Base-by-base conservation (phyloP, 1,140 invertebrate species). In the Diprion similis region DNA sequence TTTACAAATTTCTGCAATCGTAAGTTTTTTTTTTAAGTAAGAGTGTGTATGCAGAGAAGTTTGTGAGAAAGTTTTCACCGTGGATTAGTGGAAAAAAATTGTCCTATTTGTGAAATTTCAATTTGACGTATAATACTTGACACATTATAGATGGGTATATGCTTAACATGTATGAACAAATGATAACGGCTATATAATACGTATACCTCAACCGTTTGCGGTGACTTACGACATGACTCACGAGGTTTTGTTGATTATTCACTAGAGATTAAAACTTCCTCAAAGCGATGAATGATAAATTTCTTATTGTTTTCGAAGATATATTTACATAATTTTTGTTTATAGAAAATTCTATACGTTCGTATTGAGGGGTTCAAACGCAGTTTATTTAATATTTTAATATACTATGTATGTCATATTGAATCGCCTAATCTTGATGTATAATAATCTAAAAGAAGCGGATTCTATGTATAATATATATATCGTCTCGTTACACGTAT, bases 361-460 rank as follows among this genome's bases (percentile, higher is more conserved):
- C 24, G 24, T 37, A 37, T 37, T 37, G 24, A 0, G 24, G 24
- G 24, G 24, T 0, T 37, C 24, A 37, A 37, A 37, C 24, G 24
- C 24, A 37, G 24, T 37, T 37, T 37, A 37, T 37, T 37, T 37
- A 37, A 37, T 13, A 59, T 59, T 59, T 59, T 10, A 59, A 17
- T 59, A 59, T 59, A 59, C 11, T 59, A 59, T 59, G 24, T 37
- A 37, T 37, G 24, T 37, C 24, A 37, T 59, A 59, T 59, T 17
- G 51, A 59, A 59, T 59, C n/a, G 51, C 51, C 24, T 37, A 59
- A 59, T 59, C n/a, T 6, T 59, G 51, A 59, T 59, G 51, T 59
- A 59, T 59, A 59, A 59, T 59, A 59, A 59, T 59, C 51, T 59
- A 59, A 59, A 59, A 59, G 11, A 59, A 59, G 51, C 51, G 51